Evolutionary conservation across 1,140 invertebrate genomes (phyloP).

Genomic region (Tigriopus japonicus): DNA sequence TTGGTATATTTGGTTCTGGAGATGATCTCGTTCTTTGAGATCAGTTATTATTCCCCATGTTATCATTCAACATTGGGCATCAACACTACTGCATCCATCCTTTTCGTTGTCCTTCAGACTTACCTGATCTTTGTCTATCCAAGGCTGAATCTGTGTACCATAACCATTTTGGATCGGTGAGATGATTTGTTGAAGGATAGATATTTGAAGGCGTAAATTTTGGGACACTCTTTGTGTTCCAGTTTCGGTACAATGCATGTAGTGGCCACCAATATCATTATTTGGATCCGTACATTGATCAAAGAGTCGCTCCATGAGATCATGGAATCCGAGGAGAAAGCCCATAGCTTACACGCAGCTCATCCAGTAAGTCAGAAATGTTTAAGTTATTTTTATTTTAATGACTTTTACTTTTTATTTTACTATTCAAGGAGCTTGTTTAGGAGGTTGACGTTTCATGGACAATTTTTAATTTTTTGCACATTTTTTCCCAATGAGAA

Average conservation of each 20-base stretch:
- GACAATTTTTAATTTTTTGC: no score
- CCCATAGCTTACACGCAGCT: not conserved
- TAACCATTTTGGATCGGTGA: not conserved
- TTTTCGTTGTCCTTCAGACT: not conserved
- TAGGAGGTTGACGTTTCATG: no score
- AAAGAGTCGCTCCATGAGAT: constrained; percentile 71
- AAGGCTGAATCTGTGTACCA: not conserved
- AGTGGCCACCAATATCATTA: constrained; percentile 88
- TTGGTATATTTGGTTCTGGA: not conserved
- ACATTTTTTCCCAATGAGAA: no score
- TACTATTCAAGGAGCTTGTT: no score
- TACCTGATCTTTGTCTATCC: not conserved
- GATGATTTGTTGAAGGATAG: no score
- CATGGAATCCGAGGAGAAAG: not conserved
- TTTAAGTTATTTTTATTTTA: no score
- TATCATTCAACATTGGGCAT: not conserved
- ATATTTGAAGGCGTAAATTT: not conserved
- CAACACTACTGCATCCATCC: not conserved
- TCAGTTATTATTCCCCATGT: not conserved
- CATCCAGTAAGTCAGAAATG: no score
- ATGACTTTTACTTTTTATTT: no score
- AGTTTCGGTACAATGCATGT: constrained; percentile 93
- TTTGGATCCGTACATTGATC: constrained; percentile 85
- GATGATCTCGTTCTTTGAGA: not conserved
- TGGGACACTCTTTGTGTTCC: not conserved